Conservation (phyloP, 2,888 invertebrate genomes). For the Lucinisca nassula region DNA sequence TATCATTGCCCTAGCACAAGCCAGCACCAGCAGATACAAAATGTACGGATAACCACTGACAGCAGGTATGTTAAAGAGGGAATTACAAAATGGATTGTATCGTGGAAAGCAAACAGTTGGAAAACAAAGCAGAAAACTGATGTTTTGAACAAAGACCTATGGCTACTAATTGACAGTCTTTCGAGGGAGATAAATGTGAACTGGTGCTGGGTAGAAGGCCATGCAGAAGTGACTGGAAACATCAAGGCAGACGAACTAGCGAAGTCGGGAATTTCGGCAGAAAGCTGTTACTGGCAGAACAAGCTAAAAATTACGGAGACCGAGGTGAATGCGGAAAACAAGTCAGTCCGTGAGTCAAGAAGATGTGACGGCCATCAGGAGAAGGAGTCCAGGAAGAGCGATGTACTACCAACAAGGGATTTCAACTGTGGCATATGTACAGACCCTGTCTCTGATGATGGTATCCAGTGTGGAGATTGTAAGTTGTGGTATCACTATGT, state of each 20-base stretch:
- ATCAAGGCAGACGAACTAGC: background rate
- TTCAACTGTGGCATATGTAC: background rate
- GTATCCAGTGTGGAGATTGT: background rate
- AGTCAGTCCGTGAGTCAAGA: background rate
- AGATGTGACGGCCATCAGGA: background rate
- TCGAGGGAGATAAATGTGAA: background rate
- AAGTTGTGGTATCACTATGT: background rate
- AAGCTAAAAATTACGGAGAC: background rate
- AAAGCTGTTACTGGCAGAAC: background rate
- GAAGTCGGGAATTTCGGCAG: background rate
- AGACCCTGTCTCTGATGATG: background rate
- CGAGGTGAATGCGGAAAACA: background rate
- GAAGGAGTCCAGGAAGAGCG: background rate
- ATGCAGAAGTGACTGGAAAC: background rate
- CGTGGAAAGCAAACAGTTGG: background rate
- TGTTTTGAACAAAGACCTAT: background rate
- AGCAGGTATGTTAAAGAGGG: background rate
- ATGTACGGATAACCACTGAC: background rate
- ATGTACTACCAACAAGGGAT: background rate
- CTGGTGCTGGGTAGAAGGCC: background rate
- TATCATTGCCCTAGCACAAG: background rate
- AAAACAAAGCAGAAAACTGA: background rate
- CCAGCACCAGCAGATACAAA: background rate
- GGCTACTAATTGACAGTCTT: background rate
- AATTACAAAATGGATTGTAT: background rate